Conservation (phyloP, 2,113 vertebrate genomes). For the Pelobates fuscus region DNA sequence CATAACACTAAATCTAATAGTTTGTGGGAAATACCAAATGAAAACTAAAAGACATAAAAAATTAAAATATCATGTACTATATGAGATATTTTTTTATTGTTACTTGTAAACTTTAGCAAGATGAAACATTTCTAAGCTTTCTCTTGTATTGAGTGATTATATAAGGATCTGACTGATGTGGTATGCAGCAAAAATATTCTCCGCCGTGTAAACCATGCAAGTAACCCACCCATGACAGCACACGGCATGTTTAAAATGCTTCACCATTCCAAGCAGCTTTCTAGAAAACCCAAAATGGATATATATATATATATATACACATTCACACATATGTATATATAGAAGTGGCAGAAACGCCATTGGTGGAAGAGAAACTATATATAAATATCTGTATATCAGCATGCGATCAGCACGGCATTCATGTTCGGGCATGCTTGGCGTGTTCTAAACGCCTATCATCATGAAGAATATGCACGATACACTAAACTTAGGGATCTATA, state of each 20-base stretch:
- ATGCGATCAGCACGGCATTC: constrained; percentile 22
- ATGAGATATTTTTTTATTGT: too few relatives aligned
- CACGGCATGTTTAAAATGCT: constrained; percentile 21
- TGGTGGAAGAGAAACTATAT: constrained; percentile 28
- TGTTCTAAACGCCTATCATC: constrained; percentile 6
- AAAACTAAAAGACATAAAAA: too few relatives aligned
- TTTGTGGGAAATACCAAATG: too few relatives aligned
- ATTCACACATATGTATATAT: constrained; percentile 16
- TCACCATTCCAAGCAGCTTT: constrained; percentile 18
- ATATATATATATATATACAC: constrained; percentile 36
- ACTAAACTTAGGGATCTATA: neutral
- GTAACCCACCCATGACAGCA: neutral
- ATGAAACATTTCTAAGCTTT: too few relatives aligned
- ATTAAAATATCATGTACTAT: too few relatives aligned
- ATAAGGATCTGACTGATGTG: too few relatives aligned
- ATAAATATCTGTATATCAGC: constrained; percentile 37
- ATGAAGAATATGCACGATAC: constrained; percentile 18
- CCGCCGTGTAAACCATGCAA: too few relatives aligned
- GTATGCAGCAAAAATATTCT: too few relatives aligned
- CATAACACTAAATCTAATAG: too few relatives aligned
- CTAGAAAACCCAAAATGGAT: constrained; percentile 16
- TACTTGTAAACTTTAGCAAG: too few relatives aligned
- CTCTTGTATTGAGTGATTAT: too few relatives aligned
- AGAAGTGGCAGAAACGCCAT: constrained; percentile 11
- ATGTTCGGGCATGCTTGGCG: constrained; percentile 16